Conservation (phyloP, 2,113 vertebrate genomes). For the Rhadina sibilatrix region DNA sequence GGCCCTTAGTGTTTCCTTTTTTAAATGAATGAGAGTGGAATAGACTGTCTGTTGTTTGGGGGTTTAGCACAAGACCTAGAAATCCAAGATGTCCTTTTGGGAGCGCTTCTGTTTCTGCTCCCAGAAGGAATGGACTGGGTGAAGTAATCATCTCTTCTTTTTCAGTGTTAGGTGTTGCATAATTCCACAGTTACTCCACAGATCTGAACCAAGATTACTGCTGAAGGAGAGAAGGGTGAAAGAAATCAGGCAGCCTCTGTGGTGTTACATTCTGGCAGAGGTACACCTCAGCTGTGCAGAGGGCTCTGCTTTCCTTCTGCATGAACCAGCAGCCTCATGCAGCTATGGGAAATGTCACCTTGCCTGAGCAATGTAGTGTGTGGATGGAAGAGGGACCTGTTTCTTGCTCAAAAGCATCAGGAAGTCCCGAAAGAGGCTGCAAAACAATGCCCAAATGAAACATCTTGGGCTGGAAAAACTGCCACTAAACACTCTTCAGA, state of each 20-base stretch:
- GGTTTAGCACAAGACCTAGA: background rate
- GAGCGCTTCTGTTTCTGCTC: background rate
- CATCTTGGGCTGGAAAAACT: background rate
- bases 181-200: slow-evolving; percentile 30
- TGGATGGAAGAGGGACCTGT: background rate
- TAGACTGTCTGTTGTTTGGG: background rate
- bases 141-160: slow-evolving; percentile 2
- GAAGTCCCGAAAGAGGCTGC: background rate
- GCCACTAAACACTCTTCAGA: background rate
- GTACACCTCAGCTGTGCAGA: background rate
- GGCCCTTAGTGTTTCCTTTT: background rate
- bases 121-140: background rate
- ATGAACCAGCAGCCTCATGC: rapidly evolving
- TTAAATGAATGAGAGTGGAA: background rate
- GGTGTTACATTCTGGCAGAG: background rate
- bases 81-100: background rate
- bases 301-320: background rate
- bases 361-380: rapidly evolving
- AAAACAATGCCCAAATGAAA: background rate
- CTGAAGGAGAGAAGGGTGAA: background rate
- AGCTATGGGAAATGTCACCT: rapidly evolving
- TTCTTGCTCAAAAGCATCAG: background rate
- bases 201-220: background rate
- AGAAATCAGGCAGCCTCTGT: background rate
- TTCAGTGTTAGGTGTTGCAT: background rate